These are phyloP conservation scores for Sternotherus odoratus DNA, from an alignment of 2,797 vertebrate species.

Conservation along the genomic window DNA sequence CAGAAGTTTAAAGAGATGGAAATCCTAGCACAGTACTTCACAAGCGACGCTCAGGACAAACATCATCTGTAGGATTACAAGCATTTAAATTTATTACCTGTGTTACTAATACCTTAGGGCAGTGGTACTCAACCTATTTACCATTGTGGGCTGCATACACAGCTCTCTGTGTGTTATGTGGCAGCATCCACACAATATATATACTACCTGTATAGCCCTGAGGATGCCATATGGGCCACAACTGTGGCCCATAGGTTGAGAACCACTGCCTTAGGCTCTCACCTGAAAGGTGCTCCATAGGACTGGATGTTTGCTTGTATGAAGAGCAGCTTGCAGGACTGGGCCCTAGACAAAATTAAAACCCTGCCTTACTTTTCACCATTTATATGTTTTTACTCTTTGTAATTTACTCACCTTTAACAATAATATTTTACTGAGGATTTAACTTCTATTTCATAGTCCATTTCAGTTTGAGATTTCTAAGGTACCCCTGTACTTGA, in stretches of 20 bases:
- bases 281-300: background rate
- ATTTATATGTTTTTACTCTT: background rate
- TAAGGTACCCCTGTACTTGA: background rate
- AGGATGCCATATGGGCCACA: too few species aligned
- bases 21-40: background rate
- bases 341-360: background rate
- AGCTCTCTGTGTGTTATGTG: too few species aligned
- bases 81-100: background rate
- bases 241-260: too few species aligned
- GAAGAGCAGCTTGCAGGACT: background rate
- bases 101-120: background rate
- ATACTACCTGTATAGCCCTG: too few species aligned
- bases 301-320: background rate
- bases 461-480: background rate
- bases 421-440: background rate
- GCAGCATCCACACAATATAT: too few species aligned
- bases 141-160: too few species aligned
- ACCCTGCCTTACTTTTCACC: background rate
- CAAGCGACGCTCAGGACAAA: background rate
- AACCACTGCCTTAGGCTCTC: background rate
- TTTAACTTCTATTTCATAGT: background rate
- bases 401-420: accelerated
- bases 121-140: too few species aligned
- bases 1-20: background rate
- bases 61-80: background rate